phyloP scores from a whole-genome alignment of 1,140 invertebrate species.

The Leptonema lineaticorne region DNA sequence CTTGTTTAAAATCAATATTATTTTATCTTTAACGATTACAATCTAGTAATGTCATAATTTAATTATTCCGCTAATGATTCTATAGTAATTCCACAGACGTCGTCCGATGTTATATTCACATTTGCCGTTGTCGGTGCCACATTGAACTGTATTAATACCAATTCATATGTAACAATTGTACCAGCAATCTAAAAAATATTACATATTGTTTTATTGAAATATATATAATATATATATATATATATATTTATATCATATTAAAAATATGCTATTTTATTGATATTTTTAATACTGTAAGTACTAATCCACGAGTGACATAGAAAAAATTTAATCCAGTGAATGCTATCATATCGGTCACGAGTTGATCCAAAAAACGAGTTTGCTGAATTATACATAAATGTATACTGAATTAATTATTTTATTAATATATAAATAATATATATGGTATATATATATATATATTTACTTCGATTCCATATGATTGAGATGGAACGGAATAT shows the following conservation, averaged over 20 bases:
- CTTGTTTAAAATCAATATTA: no score
- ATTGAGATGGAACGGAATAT: constrained; percentile 57
- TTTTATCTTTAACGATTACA: no score
- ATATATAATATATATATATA: no score
- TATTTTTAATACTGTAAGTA: constrained; percentile 58
- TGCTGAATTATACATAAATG: constrained; percentile 48
- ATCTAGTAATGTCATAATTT: no score
- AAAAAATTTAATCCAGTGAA: constrained; percentile 66
- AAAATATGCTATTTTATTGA: no score
- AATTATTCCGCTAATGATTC: neutral
- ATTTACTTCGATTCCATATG: constrained; percentile 59
- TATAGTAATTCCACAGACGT: constrained; percentile 22
- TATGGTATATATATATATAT: no score
- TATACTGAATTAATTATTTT: neutral
- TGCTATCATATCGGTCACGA: constrained; percentile 59
- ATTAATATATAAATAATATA: neutral
- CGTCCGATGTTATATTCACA: constrained; percentile 33
- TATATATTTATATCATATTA: no score
- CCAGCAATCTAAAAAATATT: constrained; percentile 50
- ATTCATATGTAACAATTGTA: constrained; percentile 66
- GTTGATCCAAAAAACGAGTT: constrained; percentile 61
- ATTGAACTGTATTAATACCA: constrained; percentile 44
- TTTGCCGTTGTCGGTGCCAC: constrained; percentile 44
- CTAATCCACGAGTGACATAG: constrained; percentile 61
- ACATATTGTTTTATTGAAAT: neutral